Base-by-base conservation (phyloP, 92 coral and sea anemone genomes). In the Siderastrea radians region DNA sequence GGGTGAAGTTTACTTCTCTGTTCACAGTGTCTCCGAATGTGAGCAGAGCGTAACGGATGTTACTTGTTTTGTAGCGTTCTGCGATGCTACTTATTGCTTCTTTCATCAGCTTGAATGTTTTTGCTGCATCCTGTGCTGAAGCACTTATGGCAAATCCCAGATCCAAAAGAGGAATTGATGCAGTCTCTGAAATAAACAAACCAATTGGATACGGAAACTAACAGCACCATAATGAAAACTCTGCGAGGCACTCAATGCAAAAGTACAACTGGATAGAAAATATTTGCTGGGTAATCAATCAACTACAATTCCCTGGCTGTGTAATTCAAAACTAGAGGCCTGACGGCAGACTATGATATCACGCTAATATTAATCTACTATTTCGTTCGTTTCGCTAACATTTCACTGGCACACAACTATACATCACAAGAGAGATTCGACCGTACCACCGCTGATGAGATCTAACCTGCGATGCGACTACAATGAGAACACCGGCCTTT, bases 61-160 rank as follows among this genome's bases (percentile, higher is more conserved):
- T 84, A 63, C 81, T 78, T 3, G 91, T 65, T 16, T 91, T 94
- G 82, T 91, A 93, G 43, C 89, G 90, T 49, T 88, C 84, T 12
- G 90, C 88, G 38, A 95, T 84, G 78, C 90, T 79, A 51, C 84
- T 84, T 78, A 94, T 86, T 51, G 92, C 83, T 82, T 82, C 90
- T 80, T 91, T 93, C 92, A 95, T 90, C 65, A 93, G 94, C 60
- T 80, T 79, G 38, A 93, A 90, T 4, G 87, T 72, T 84, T 91
- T 86, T 12, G 75, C 84, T 44, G 93, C 90, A 49, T 93, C 83
- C 75, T 77, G 81, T 1, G 93, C 78, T 0, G 86, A 88, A n/a
- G 93, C 95, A 72, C 90, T 85, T 15, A 92, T 63, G 43, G 93
- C 95, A 75, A 92, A 88, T 16, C 88, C 93, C 26, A 92, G 81